Percentiles rank a stretch among this genome's conserved stretches.
Conservation (phyloP, 2,797 vertebrate species). For the Dermochelys coriacea region DNA sequence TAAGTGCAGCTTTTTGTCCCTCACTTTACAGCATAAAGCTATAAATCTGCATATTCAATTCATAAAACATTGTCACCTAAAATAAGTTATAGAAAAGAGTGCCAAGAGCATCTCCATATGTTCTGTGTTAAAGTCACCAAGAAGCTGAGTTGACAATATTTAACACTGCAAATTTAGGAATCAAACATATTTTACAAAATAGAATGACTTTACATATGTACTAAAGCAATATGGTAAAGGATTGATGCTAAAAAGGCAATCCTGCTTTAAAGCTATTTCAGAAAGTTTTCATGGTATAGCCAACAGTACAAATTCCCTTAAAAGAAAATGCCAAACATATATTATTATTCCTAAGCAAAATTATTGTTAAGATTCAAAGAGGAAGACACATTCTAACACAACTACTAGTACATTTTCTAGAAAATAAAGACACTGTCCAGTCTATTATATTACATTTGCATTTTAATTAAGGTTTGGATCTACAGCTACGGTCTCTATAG, state of each 20-base stretch:
- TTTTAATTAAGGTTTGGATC: constrained; percentile 76
- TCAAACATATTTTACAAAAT: background rate
- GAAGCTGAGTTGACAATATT: background rate
- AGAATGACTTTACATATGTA: background rate
- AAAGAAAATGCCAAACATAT: background rate
- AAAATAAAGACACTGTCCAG: constrained; percentile 47
- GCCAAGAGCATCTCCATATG: background rate
- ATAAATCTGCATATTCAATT: background rate
- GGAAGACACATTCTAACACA: background rate
- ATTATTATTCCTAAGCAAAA: constrained; percentile 24
- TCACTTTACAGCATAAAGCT: constrained; percentile 16
- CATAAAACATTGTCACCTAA: background rate
- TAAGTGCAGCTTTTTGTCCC: background rate
- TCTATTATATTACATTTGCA: constrained; percentile 75
- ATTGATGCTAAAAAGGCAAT: background rate
- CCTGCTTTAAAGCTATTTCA: constrained; percentile 22
- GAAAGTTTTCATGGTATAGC: background rate
- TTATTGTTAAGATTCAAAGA: background rate
- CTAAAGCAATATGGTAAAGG: background rate
- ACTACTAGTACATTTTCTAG: constrained; percentile 49
- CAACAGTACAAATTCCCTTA: background rate
- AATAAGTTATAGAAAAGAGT: background rate
- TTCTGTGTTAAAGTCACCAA: background rate
- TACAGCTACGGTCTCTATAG: constrained; percentile 77
- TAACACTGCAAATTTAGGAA: background rate